phyloP scores from a whole-genome alignment of 1,140 invertebrate species.

The Trypoxylus dichotomus region DNA sequence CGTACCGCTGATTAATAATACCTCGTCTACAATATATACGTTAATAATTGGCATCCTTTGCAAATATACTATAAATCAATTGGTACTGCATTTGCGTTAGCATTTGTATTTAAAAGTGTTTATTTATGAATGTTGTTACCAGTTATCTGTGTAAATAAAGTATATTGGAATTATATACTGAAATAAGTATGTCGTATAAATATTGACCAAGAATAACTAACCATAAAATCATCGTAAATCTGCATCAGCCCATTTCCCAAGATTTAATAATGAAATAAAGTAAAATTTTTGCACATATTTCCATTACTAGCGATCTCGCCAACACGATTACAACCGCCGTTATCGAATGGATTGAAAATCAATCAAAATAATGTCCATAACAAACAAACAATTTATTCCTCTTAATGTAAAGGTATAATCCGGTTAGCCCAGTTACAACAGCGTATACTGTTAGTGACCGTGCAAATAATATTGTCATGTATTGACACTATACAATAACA shows the following conservation, averaged over 20 bases:
- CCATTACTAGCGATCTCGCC: background rate
- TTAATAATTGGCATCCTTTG: too few relatives aligned
- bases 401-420: background rate
- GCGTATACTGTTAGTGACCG: background rate
- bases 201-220: too few relatives aligned
- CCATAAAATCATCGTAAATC: background rate
- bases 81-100: too few relatives aligned
- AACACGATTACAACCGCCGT: background rate
- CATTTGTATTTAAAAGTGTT: too few relatives aligned
- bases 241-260: background rate
- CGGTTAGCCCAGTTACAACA: background rate
- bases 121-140: background rate
- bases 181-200: background rate
- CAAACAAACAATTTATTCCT: background rate
- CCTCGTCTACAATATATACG: too few relatives aligned
- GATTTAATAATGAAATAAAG: background rate
- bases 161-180: background rate
- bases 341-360: background rate
- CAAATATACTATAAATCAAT: too few relatives aligned
- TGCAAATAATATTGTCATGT: background rate
- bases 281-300: background rate
- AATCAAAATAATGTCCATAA: background rate
- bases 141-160: background rate
- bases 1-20: too few relatives aligned
- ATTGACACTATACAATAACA: background rate